Evolutionary conservation across 2,113 vertebrate species (phyloP).

Genomic region (Smithornis capensis): DNA sequence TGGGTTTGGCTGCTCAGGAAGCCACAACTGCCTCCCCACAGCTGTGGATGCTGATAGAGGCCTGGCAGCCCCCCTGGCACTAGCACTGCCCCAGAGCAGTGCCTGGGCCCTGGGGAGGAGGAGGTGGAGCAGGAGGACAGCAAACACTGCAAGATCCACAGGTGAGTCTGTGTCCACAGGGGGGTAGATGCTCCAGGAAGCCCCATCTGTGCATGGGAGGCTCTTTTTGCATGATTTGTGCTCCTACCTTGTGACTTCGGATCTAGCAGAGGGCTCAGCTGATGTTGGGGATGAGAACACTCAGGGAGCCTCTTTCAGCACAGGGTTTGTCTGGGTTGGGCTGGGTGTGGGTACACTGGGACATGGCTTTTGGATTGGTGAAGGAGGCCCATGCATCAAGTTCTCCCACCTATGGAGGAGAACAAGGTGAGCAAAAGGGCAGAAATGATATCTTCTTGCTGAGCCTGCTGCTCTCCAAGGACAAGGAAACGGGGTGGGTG

Average conservation of each 20-base stretch:
- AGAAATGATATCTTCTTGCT: not conserved
- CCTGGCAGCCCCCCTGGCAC: fast-evolving
- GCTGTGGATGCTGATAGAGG: not conserved
- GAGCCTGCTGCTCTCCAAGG: not conserved
- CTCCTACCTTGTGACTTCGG: not conserved
- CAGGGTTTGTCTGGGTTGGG: fast-evolving
- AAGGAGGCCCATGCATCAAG: not conserved
- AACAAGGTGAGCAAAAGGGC: not conserved
- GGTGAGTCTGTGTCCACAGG: not conserved
- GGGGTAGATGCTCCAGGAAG: not conserved
- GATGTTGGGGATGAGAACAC: not conserved
- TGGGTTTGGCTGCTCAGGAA: constrained; percentile 12
- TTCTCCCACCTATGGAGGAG: not conserved
- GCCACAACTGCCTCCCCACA: not conserved
- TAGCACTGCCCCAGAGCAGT: not conserved
- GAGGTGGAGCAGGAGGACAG: not conserved
- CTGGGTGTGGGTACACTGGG: not conserved
- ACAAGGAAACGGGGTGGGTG: fast-evolving
- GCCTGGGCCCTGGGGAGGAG: fast-evolving
- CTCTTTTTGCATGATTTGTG: not conserved
- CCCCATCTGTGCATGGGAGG: not conserved
- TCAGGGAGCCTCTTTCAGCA: not conserved
- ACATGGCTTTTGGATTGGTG: not conserved
- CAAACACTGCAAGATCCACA: not conserved
- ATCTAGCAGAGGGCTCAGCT: not conserved